Percentiles rank a stretch among this genome's conserved stretches.
phyloP scores from a whole-genome alignment of 2,888 invertebrate species.

The Polydrusus pterygomalis region DNA sequence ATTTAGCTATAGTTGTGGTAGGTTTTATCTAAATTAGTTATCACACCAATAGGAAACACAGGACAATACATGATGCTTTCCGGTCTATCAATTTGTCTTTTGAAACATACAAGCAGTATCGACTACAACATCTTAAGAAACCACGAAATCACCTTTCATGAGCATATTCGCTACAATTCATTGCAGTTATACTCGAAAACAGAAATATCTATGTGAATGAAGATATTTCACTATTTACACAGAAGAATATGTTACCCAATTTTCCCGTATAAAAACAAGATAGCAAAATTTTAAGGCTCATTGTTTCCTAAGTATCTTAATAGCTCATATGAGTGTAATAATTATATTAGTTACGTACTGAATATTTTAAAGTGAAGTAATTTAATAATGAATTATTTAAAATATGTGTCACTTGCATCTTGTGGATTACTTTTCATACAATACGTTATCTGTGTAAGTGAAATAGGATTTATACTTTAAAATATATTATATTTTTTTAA shows the following conservation, averaged over 20 bases:
- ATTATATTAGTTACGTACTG: conserved; percentile 6
- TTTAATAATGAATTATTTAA: conserved; percentile 25
- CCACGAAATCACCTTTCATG: background rate
- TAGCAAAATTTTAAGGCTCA: conserved; percentile 22
- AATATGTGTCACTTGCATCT: conserved; percentile 5
- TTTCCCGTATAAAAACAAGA: conserved; percentile 33
- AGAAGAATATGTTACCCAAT: conserved; percentile 33
- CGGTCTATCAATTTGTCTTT: conserved; percentile 10
- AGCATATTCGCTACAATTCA: conserved; percentile 26
- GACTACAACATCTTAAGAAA: conserved; percentile 9
- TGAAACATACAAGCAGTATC: conserved; percentile 17
- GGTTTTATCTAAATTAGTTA: background rate
- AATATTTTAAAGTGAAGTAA: conserved; percentile 3
- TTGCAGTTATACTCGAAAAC: conserved; percentile 23
- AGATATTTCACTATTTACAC: conserved; percentile 25
- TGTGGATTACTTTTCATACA: conserved; percentile 16
- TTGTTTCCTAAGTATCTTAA: conserved; percentile 31
- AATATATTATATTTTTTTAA: too few species aligned
- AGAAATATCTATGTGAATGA: conserved; percentile 33
- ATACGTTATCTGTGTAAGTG: conserved; percentile 29
- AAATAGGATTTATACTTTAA: background rate
- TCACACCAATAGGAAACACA: background rate
- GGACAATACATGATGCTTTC: background rate
- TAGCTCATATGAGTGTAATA: conserved; percentile 21
- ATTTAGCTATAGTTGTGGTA: too few species aligned